These are phyloP conservation scores for Yponomeuta sedellus DNA, from an alignment of 2,888 invertebrate genomes.

Conservation along the genomic window DNA sequence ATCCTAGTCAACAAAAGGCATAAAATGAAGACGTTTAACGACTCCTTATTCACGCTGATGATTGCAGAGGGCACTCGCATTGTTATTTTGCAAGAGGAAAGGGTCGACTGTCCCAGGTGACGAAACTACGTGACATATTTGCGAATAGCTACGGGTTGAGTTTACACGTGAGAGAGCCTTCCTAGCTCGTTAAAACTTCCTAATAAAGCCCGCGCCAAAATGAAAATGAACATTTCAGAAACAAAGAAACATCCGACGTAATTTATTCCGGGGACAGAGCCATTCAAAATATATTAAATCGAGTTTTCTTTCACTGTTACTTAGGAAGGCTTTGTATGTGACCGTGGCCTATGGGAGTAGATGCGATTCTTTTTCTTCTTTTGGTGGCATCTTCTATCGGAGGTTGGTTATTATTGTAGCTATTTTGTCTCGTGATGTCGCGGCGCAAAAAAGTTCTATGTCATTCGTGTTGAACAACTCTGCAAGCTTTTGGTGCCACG, in stretches of 20 bases:
- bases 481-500: too few relatives aligned
- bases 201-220: slow-evolving; percentile 10
- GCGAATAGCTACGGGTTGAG: slow-evolving; percentile 1
- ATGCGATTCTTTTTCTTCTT: too few relatives aligned
- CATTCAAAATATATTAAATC: slow-evolving; percentile 23
- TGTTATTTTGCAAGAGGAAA: slow-evolving; percentile 8
- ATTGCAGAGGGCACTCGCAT: neutral
- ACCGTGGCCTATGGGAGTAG: slow-evolving; percentile 16
- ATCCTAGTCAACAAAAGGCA: too few relatives aligned
- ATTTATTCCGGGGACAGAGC: slow-evolving; percentile 42
- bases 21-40: too few relatives aligned
- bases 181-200: slow-evolving; percentile 19
- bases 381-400: too few relatives aligned
- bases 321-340: slow-evolving; percentile 10
- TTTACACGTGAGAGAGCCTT: neutral
- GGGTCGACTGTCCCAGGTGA: neutral
- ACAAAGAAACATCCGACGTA: slow-evolving; percentile 50
- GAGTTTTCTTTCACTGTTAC: slow-evolving; percentile 28
- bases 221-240: slow-evolving; percentile 13
- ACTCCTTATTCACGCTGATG: too few relatives aligned
- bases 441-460: too few relatives aligned
- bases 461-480: too few relatives aligned
- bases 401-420: too few relatives aligned
- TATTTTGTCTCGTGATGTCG: too few relatives aligned
- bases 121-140: slow-evolving; percentile 14